Base-by-base conservation (phyloP, 2,888 invertebrate species). In the Apamea sordens region DNA sequence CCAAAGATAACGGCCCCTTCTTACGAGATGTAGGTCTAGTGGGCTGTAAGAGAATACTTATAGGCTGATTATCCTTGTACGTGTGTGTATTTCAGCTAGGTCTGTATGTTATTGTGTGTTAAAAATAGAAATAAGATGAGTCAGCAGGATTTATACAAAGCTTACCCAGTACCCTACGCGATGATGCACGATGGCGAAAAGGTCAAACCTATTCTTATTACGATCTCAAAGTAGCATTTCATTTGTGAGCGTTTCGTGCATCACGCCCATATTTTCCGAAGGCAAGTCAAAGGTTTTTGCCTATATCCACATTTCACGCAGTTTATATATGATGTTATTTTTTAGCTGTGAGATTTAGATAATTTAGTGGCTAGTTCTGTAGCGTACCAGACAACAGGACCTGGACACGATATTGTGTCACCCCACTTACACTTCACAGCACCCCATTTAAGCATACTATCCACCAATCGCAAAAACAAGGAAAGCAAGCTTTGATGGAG, bases 131-230 rank as follows among this genome's bases (percentile, higher is more conserved):
- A 44, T 18, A 18, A n/a, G n/a, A 41, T 53, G 32, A 78, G 24
- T 81, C 44, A 28, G 44, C 53, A 32, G 0, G 15, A 36, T 79
- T 18, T 47, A 10, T 64, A 80, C 53, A 80, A 81, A 64, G 15
- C 36, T 15, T 50, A 63, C 3, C 3, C 10, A 24, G 21, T 32
- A 75, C 18, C 32, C 18, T 44, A 44, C 15, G n/a, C 63, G n/a
- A 28, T 11, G 4, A 56, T 11, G 56, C 56, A 24, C 18, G 41
- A 44, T 36, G 6, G 15, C 5, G 13, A 64, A 79, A 79, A 64
- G 53, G 73, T 73, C 44, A 73, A 73, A 32, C 8, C 21, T 44
- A 63, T 73, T 71, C 41, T 36, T 63, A 44, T 3, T 80, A n/a
- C 44, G 32, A 63, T 63, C 32, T 44, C 6, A 44, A 32, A 44